Percentiles rank a stretch among this genome's conserved stretches.
Evolutionary conservation across 1,140 invertebrate genomes (phyloP).

Genomic region (Asbolus verrucosus): DNA sequence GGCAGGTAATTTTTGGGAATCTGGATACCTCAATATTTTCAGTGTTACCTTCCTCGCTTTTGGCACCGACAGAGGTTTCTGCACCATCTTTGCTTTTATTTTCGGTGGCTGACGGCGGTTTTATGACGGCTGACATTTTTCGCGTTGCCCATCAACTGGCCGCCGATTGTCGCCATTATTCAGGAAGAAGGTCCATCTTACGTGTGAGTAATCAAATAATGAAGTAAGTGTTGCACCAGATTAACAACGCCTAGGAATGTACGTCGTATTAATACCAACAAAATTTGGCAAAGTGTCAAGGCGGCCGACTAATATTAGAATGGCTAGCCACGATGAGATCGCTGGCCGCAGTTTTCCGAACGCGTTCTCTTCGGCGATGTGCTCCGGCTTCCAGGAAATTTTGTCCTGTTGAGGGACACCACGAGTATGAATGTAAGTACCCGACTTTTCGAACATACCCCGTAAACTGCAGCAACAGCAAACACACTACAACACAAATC

Average conservation of each 20-base stretch:
- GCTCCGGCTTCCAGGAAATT: neutral
- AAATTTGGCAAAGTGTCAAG: conserved; percentile 61
- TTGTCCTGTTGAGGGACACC: conserved; percentile 37
- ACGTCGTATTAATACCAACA: conserved; percentile 41
- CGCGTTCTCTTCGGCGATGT: conserved; percentile 53
- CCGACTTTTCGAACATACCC: no score
- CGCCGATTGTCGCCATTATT: no score
- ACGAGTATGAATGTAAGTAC: conserved; percentile 52
- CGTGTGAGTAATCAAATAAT: conserved; percentile 9
- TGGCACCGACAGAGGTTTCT: neutral
- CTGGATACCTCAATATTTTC: neutral
- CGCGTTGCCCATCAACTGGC: no score
- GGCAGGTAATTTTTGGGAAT: neutral
- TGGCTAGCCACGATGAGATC: conserved; percentile 50
- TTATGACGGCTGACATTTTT: conserved; percentile 4
- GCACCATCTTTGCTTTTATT: neutral
- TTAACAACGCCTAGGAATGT: conserved; percentile 26
- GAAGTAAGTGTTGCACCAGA: conserved; percentile 29
- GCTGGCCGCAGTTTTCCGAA: conserved; percentile 51
- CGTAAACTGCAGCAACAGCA: neutral
- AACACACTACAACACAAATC: neutral
- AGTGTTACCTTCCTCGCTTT: neutral
- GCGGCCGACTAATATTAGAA: conserved; percentile 59
- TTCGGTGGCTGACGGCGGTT: no score
- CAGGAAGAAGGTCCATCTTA: neutral